These are phyloP conservation scores for Rhyacophila evoluta DNA, from an alignment of 2,888 invertebrate species.

Conservation along the genomic window DNA sequence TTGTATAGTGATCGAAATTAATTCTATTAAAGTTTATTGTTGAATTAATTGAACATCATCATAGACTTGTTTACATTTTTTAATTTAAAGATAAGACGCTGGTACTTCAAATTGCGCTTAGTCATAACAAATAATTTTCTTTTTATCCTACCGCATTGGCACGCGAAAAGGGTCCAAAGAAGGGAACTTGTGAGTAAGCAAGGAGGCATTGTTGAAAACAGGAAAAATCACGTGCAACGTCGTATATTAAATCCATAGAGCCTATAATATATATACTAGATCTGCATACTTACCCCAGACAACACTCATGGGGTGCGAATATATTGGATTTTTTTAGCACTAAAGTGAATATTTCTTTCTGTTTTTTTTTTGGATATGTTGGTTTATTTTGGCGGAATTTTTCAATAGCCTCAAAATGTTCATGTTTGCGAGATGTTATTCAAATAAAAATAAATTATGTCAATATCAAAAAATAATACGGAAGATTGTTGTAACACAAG, in stretches of 20 bases:
- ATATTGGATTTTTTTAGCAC: slow-evolving; percentile 3
- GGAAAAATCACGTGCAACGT: not conserved
- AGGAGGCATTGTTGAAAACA: not conserved
- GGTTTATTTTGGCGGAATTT: not conserved
- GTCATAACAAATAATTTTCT: not conserved
- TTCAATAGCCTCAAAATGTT: not conserved
- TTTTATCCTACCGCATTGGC: not conserved
- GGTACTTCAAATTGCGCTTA: no score
- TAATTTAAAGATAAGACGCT: no score
- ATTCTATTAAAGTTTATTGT: no score
- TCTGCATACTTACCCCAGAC: slow-evolving; percentile 21
- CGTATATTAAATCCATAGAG: slow-evolving; percentile 24
- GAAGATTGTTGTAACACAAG: no score
- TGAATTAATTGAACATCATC: no score
- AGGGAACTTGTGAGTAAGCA: not conserved
- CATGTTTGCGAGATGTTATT: no score
- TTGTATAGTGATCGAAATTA: no score
- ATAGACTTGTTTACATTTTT: no score
- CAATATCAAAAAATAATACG: no score
- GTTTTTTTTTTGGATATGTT: not conserved
- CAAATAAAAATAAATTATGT: no score
- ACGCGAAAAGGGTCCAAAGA: not conserved
- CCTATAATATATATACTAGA: slow-evolving; percentile 16
- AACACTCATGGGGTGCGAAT: not conserved
- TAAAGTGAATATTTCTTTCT: slow-evolving; percentile 10